Percentiles rank a stretch among this genome's conserved stretches.
Evolutionary conservation across 2,113 vertebrate species (phyloP).

Genomic region (Malaclemys terrapin): DNA sequence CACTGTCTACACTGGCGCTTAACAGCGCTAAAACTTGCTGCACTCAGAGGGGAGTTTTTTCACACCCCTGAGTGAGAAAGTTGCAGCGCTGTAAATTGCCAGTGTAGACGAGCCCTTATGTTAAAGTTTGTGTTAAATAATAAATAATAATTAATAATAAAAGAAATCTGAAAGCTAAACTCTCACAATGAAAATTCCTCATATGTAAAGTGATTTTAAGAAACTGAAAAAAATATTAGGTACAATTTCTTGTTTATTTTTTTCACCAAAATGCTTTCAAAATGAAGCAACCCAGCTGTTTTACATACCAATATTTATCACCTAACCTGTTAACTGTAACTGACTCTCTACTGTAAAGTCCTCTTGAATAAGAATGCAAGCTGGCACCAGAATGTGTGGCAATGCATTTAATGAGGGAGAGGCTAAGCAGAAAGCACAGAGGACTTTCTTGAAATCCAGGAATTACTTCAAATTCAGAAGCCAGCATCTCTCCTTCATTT

Average conservation of each 20-base stretch:
- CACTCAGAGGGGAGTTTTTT: too few relatives aligned
- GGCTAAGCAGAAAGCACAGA: neutral
- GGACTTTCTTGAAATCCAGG: neutral
- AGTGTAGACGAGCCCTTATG: neutral
- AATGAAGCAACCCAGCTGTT: neutral
- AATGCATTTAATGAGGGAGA: neutral
- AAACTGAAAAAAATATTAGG: neutral
- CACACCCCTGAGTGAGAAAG: too few relatives aligned
- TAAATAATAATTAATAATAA: neutral
- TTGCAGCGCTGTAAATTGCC: too few relatives aligned
- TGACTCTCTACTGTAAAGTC: neutral
- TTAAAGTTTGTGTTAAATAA: neutral
- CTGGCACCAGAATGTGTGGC: neutral
- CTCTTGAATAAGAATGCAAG: neutral
- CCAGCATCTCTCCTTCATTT: neutral
- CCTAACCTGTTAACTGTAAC: neutral
- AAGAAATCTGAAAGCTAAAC: neutral
- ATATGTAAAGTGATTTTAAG: neutral
- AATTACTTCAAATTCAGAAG: neutral
- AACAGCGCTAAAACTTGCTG: too few relatives aligned
- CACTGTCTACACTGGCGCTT: too few relatives aligned
- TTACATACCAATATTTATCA: neutral
- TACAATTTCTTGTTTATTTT: neutral
- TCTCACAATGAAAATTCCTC: neutral
- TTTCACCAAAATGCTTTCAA: neutral